Evolutionary conservation across 1,140 invertebrate genomes (phyloP), one percentile per base, ranked within the genome.

Genomic region (Helicorthomorpha holstii): DNA sequence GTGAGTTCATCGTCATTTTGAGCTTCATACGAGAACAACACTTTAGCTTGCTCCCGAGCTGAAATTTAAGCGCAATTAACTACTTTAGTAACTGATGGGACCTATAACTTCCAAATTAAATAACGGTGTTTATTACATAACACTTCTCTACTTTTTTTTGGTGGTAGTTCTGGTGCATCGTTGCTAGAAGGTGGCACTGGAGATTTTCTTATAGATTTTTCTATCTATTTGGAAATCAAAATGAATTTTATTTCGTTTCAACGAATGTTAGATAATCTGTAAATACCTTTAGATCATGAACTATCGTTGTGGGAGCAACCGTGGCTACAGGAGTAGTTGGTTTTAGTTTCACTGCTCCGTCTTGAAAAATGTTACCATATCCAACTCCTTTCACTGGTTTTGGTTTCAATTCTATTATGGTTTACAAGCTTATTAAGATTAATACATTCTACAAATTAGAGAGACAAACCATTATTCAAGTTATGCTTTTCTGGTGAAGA

Each of bases 1-100:
- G 81, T 82, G 52, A 98, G 68, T 69, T 98, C 94, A 71, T 98
- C 94, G 19, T 90, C 85, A 65, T 97, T 95, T 56, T 81, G 79
- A 12, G 91, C 86, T 48, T 79, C 73, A 67, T 98, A 98, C 2
- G 88, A 80, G 69, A 80, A 97, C 51, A 92, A 70, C 21, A 90
- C 93, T 62, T 80, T 75, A 59, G 88, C 95, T 57, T 77, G 67
- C 67, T 88, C 85, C 57, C 80, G 68, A 23, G 69, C 72, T 75
- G 59, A 48, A 63, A 58, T 51, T 26, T 4, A 21, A 55, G 22
- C 1, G 54, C 21, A 50, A 57, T 16, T 43, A n/a, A n/a, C n/a
- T n/a, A 24, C 49, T 25, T 3, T 47, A 23, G 45, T 3, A 19
- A 42, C 25, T 12, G 14, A 38, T 53, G 1, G 21, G 53, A 55